These are phyloP conservation scores for Macropodus opercularis DNA, from an alignment of 2,797 vertebrate genomes.

Conservation along the genomic window DNA sequence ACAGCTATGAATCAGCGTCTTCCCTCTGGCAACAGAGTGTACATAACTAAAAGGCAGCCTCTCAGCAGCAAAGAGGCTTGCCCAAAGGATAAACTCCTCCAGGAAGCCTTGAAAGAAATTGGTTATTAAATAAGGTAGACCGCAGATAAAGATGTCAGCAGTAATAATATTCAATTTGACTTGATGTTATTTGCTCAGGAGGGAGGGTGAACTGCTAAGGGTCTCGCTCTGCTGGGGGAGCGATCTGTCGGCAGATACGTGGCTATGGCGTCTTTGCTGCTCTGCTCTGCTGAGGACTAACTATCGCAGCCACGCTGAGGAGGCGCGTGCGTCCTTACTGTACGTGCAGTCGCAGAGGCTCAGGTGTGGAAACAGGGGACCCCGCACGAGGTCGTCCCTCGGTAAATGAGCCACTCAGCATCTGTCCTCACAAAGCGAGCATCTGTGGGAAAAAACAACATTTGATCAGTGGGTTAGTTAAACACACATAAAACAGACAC, in stretches of 20 bases:
- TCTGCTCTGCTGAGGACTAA: constrained; percentile 57
- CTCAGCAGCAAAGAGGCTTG: constrained; percentile 50
- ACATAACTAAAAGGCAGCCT: constrained; percentile 64
- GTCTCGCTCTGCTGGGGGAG: constrained; percentile 57
- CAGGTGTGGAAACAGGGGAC: too few species aligned
- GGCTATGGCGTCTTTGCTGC: constrained; percentile 44
- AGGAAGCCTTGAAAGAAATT: constrained; percentile 70
- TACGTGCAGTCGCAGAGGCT: too few species aligned
- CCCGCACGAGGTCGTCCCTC: constrained; percentile 24
- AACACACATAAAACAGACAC: constrained; percentile 39
- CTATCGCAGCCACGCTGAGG: constrained; percentile 64
- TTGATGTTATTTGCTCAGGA: constrained; percentile 76
- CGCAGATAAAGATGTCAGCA: constrained; percentile 75
- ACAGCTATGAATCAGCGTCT: constrained; percentile 43
- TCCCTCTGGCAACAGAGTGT: constrained; percentile 54
- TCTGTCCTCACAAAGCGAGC: constrained; percentile 1
- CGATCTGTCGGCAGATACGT: constrained; percentile 71
- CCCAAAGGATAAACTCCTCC: constrained; percentile 65
- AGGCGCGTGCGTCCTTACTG: constrained; percentile 52
- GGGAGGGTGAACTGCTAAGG: constrained; percentile 54
- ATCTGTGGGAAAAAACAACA: constrained; percentile 4
- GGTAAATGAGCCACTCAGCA: constrained; percentile 23
- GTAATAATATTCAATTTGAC: constrained; percentile 78
- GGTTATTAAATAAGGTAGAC: constrained; percentile 75
- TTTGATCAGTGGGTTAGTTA: constrained; percentile 10